Evolutionary conservation across 2,888 invertebrate species (phyloP), one percentile per base, ranked within the genome.

Genomic region (Sarcophaga caerulescens): DNA sequence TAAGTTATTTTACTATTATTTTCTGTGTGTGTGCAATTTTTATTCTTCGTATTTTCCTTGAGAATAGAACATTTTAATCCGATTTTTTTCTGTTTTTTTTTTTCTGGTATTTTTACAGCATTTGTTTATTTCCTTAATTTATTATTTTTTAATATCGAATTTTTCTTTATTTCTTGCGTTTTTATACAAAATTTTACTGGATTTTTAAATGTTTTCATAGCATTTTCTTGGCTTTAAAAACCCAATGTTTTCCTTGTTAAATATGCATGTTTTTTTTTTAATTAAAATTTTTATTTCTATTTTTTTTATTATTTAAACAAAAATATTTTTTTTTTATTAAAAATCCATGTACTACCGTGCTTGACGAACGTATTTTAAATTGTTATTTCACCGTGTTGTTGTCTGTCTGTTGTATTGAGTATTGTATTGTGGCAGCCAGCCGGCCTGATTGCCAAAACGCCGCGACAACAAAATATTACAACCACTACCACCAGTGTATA

Each of bases 401-500:
- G 62, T 57, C 73, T 75, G 44, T 71, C 75, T 71, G 82, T 71
- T 65, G 71, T 66, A 60, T 82, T 77, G 35, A 10, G 25, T 70
- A 52, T 84, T 82, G 76, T 74, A 86, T 82, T 82, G 62, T 84
- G 84, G 63, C 44, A 81, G 75, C 52, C 71, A 75, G 45, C 70
- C 71, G 57, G 74, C 35, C 52, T 75, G 57, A 19, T n/a, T 45
- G 65, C 70, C 77, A 73, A 35, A 35, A 35, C 35, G 81, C 74
- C 86, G 86, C 84, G 86, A 75, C 81, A 84, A 84, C 80, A 84
- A 86, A 86, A 81, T 85, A 81, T 86, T 81, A 81, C 81, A 86
- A 84, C 86, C 84, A 86, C 86, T 86, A 84, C 81, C 86, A 86
- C 86, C 74, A 86, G 81, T 73, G 82, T 84, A 86, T 81, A 81